Conservation (phyloP, 2,797 vertebrate genomes). For the Apogon talboti region DNA sequence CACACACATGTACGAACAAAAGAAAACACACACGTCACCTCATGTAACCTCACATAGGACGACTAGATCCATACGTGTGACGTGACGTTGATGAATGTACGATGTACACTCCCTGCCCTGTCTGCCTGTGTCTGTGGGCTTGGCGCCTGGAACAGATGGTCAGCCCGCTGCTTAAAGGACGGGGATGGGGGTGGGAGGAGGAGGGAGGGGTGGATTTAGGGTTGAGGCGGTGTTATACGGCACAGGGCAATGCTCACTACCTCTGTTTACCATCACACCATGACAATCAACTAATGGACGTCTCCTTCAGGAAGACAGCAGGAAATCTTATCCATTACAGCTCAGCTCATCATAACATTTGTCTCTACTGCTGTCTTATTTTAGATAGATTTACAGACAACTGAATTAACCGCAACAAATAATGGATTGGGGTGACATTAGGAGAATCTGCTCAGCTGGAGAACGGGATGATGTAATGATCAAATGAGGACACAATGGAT, state of each 20-base stretch:
- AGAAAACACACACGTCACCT: background rate
- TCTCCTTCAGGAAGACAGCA: slow-evolving; percentile 10
- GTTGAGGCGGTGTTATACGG: slow-evolving; percentile 38
- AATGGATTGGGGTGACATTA: slow-evolving; percentile 11
- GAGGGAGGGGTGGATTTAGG: slow-evolving; percentile 58
- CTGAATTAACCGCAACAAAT: background rate
- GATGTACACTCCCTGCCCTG: background rate
- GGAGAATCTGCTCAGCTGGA: background rate
- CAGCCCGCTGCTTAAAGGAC: slow-evolving; percentile 74
- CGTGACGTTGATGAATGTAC: slow-evolving; percentile 11
- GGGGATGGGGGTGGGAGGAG: slow-evolving; percentile 59
- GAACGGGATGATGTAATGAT: slow-evolving; percentile 39
- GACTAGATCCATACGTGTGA: slow-evolving; percentile 11
- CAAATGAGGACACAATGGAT: too few relatives aligned
- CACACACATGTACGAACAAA: slow-evolving; percentile 6
- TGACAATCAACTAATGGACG: slow-evolving; percentile 48
- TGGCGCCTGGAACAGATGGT: slow-evolving; percentile 77
- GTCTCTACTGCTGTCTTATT: background rate
- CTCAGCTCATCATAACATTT: background rate
- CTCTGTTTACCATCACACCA: slow-evolving; percentile 51
- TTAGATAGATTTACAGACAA: slow-evolving; percentile 4
- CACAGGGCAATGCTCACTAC: slow-evolving; percentile 32
- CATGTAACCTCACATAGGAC: background rate
- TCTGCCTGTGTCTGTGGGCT: slow-evolving; percentile 11
- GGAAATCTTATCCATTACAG: background rate